Base-by-base conservation (phyloP, 1,140 invertebrate species). In the Charaxes varanes region DNA sequence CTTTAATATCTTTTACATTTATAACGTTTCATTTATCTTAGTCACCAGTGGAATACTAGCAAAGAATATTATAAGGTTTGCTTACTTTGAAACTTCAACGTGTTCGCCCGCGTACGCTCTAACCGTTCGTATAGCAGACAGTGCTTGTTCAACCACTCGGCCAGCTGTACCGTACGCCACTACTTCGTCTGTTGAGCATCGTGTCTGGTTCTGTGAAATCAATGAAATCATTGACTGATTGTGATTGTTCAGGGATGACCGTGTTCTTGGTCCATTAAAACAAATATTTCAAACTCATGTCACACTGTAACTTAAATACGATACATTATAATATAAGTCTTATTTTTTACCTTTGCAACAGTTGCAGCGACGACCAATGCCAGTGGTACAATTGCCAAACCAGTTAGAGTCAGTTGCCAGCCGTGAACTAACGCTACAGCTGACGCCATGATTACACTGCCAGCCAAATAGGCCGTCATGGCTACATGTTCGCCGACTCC, bases 401-500 rank as follows among this genome's bases (percentile, higher is more conserved):
- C 93, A 2, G 94, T 87, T 7, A 94, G 77, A 0, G 94, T 92
- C 7, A 97, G 77, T 69, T 93, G 87, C 94, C 94, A 97, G 35
- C 92, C 93, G 42, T 90, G 90, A 3, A 88, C 65, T 37, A 96
- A 88, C 4, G 92, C 90, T 13, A 93, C 87, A 3, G 88, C 67
- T 7, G 93, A 72, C 21, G 90, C 90, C 4, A 89, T 80, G 0
- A 91, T 27, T 41, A 93, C 93, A 2, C 89, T 90, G 5, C 89
- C 85, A 6, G 88, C 58, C 16, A 91, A 88, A 59, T 92, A 92
- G 0, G 92, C 62, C 38, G 94, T 91, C 69, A 93, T 90, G 2
- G 89, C 90, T 10, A 96, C 86, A 80, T 97, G 97, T 72, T 96
- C 93, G 0, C 94, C 93, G 4, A 97, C 91, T 1, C 94, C 96